These are phyloP conservation scores for Hyles vespertilio DNA, from an alignment of 1,140 invertebrate species.

Conservation along the genomic window DNA sequence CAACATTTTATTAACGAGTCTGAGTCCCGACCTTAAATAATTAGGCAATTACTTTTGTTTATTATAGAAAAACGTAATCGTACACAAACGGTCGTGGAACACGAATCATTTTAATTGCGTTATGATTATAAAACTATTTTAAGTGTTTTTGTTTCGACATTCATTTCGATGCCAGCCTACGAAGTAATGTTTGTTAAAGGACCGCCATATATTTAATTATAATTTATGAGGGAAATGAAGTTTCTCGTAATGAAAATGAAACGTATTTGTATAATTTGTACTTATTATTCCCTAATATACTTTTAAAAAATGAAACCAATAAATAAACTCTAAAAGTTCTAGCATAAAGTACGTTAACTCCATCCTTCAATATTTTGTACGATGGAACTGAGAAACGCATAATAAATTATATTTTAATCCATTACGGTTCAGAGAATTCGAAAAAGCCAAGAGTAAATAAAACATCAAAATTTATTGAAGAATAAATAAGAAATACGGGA, in stretches of 20 bases:
- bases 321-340: too few relatives aligned
- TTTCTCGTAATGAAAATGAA: background rate
- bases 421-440: constrained; percentile 2
- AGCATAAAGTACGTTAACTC: too few relatives aligned
- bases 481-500: constrained; percentile 41
- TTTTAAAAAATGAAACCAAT: background rate
- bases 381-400: too few relatives aligned
- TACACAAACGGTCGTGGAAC: constrained; percentile 15
- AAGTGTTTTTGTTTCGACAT: too few relatives aligned
- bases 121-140: constrained; percentile 1
- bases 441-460: constrained; percentile 29
- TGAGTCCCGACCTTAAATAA: constrained; percentile 34
- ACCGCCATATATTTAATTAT: background rate
- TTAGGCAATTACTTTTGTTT: constrained; percentile 59
- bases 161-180: constrained; percentile 1
- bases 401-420: too few relatives aligned
- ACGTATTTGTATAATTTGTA: background rate
- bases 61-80: constrained; percentile 35
- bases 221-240: background rate
- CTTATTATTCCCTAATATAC: too few relatives aligned
- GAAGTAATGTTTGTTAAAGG: constrained; percentile 12
- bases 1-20: constrained; percentile 31
- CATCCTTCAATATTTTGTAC: too few relatives aligned
- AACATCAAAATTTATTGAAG: constrained; percentile 12
- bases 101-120: constrained; percentile 20